Percentiles rank a stretch among this genome's conserved stretches.
Conservation (phyloP, 1,140 invertebrate species). For the Bombus polaris region DNA sequence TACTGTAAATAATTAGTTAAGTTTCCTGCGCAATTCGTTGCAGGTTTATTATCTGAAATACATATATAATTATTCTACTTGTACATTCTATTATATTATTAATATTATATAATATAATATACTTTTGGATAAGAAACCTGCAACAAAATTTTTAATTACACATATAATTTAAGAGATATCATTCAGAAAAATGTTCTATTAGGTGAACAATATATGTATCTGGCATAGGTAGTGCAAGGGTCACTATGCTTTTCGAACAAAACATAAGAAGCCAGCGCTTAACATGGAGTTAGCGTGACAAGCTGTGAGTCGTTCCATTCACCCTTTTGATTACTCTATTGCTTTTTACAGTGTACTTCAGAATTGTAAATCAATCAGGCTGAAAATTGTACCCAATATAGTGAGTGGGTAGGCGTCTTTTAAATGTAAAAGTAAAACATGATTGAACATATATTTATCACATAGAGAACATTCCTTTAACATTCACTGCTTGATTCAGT, state of each 20-base stretch:
- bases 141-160: neutral
- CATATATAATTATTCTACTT: neutral
- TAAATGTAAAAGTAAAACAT: neutral
- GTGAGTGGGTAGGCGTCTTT: neutral
- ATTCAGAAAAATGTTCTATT: slow-evolving; percentile 6
- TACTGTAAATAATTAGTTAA: neutral
- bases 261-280: slow-evolving; percentile 46
- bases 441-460: neutral
- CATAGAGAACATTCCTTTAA: neutral
- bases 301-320: slow-evolving; percentile 41
- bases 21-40: neutral
- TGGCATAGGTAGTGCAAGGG: slow-evolving; percentile 36
- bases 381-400: neutral
- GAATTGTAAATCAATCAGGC: neutral
- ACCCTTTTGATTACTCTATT: slow-evolving; percentile 40
- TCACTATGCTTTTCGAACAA: slow-evolving; percentile 29
- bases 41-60: neutral
- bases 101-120: neutral
- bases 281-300: slow-evolving; percentile 38
- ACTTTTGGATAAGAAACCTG: slow-evolving; percentile 5
- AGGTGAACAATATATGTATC: slow-evolving; percentile 22
- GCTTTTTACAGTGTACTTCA: neutral
- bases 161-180: neutral
- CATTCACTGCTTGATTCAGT: neutral
- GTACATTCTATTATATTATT: neutral